Conservation (phyloP, 2,888 invertebrate species). For the Anoncus sp. region DNA sequence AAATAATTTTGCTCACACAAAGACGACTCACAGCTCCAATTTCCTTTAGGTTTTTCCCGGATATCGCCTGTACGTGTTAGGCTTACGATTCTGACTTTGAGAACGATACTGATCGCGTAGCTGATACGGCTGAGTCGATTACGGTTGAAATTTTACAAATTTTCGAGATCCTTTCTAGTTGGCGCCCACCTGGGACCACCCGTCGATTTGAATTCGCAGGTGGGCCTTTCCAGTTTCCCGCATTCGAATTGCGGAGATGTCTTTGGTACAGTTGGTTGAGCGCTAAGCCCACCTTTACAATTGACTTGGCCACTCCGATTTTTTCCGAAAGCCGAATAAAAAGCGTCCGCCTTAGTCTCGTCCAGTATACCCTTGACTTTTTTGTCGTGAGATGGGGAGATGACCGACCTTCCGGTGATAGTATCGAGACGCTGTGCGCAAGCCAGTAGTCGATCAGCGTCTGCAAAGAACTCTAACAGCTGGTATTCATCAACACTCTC, state of each 20-base stretch:
- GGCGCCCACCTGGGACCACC: conserved; percentile 43
- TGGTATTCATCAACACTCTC: conserved; percentile 42
- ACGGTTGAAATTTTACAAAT: conserved; percentile 27
- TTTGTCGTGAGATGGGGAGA: conserved; percentile 58
- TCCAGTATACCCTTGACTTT: conserved; percentile 57
- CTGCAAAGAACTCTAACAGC: conserved; percentile 49
- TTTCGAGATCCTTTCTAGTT: conserved; percentile 38
- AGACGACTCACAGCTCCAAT: too few relatives aligned
- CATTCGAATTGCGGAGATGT: conserved; percentile 10
- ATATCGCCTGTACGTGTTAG: conserved; percentile 39
- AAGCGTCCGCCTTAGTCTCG: conserved; percentile 48
- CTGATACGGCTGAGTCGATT: conserved; percentile 50
- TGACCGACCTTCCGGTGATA: conserved; percentile 57
- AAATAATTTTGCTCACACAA: too few relatives aligned
- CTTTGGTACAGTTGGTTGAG: conserved; percentile 39
- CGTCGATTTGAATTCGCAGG: conserved; percentile 39
- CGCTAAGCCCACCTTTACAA: conserved; percentile 56
- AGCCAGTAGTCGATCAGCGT: conserved; percentile 53
- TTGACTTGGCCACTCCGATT: conserved; percentile 54
- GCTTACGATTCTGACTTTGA: conserved; percentile 42
- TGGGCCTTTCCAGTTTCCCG: conserved; percentile 60
- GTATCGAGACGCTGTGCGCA: conserved; percentile 47
- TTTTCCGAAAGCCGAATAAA: conserved; percentile 54
- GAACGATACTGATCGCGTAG: conserved; percentile 45
- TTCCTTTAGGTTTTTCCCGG: too few relatives aligned